phyloP scores from a whole-genome alignment of 1,140 invertebrate genomes.

The Trachymyrmex cornetzi region DNA sequence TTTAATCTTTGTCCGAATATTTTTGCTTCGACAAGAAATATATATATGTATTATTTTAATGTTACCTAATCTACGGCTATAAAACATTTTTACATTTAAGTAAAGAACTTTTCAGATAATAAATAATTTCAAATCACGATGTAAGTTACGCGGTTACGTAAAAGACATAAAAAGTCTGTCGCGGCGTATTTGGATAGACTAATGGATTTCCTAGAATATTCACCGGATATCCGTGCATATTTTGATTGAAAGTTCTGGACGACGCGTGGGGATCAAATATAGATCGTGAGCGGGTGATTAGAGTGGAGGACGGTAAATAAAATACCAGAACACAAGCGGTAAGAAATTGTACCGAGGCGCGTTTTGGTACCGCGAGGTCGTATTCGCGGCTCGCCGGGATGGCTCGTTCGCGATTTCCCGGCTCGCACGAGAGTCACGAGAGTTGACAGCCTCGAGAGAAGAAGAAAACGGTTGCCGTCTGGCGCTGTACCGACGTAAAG shows the following conservation, averaged over 20 bases:
- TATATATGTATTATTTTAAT: neutral
- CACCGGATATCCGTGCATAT: slow-evolving; percentile 7
- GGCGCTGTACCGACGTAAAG: slow-evolving; percentile 64
- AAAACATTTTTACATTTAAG: neutral
- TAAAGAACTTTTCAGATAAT: neutral
- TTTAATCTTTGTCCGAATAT: neutral
- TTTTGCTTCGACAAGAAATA: neutral
- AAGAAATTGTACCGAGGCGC: neutral
- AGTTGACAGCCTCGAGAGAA: slow-evolving; percentile 26
- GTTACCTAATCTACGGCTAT: neutral
- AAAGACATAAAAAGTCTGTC: neutral
- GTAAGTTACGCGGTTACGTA: neutral
- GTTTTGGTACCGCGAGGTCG: neutral
- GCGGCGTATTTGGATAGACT: neutral
- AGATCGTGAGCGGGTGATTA: slow-evolving; percentile 6
- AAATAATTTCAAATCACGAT: neutral
- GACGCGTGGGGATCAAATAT: slow-evolving; percentile 13
- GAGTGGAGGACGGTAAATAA: slow-evolving; percentile 11
- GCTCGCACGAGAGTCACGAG: slow-evolving; percentile 1
- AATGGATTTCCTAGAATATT: slow-evolving; percentile 28
- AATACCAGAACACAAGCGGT: neutral
- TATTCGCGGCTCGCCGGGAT: slow-evolving; percentile 11
- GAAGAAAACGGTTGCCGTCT: slow-evolving; percentile 59
- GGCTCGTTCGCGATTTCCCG: slow-evolving; percentile 9
- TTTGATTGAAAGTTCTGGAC: neutral